Conservation (phyloP, 2,113 vertebrate genomes). For the Nerophis lumbriciformis region DNA sequence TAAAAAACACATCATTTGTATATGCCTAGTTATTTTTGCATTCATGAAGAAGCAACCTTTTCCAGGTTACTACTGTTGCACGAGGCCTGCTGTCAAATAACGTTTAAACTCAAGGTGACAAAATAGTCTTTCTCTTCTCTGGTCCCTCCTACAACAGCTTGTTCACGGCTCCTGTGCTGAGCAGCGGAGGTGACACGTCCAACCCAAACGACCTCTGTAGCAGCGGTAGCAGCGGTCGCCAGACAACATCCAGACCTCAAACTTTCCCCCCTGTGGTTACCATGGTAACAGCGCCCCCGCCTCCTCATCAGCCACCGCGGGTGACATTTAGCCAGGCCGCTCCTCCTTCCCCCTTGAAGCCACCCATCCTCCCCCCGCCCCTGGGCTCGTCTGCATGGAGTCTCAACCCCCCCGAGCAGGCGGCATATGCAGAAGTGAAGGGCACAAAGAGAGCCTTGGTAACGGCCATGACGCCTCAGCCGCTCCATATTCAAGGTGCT, state of each 20-base stretch:
- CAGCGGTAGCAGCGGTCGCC: slow-evolving; percentile 30
- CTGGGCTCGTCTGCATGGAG: slow-evolving; percentile 53
- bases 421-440: slow-evolving; percentile 45
- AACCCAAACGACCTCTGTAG: slow-evolving; percentile 44
- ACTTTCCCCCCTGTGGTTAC: slow-evolving; percentile 56
- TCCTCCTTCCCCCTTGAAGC: slow-evolving; percentile 47
- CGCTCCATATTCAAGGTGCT: slow-evolving; percentile 77
- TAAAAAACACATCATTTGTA: too few species aligned
- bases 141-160: slow-evolving; percentile 69
- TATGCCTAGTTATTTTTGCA: background rate
- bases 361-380: slow-evolving; percentile 45
- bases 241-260: slow-evolving; percentile 52
- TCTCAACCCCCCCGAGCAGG: slow-evolving; percentile 46
- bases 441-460: slow-evolving; percentile 71
- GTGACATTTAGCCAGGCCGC: slow-evolving; percentile 52
- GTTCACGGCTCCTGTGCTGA: slow-evolving; percentile 64
- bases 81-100: slow-evolving; percentile 2
- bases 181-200: slow-evolving; percentile 40
- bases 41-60: slow-evolving; percentile 7
- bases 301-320: slow-evolving; percentile 52
- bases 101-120: background rate
- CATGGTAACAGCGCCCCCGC: slow-evolving; percentile 60
- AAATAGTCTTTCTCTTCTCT: slow-evolving; percentile 1
- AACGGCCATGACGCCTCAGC: slow-evolving; percentile 69
- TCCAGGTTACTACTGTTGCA: slow-evolving; percentile 6